Evolutionary conservation across 2,797 vertebrate species (phyloP).

Genomic region (Bryconaethiops microstoma): DNA sequence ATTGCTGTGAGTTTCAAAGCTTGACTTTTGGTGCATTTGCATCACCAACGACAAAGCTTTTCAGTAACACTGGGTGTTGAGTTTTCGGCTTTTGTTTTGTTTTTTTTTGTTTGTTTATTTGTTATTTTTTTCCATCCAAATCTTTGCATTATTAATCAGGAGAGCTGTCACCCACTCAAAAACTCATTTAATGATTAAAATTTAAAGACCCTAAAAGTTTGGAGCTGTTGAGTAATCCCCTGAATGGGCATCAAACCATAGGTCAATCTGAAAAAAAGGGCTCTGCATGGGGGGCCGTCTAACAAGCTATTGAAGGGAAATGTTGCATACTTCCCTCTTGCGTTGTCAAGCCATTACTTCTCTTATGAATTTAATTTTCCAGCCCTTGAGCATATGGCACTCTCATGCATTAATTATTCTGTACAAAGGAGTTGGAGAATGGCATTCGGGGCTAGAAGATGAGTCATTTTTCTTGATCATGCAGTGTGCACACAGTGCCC

Average conservation of each 20-base stretch:
- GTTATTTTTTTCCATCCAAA: background rate
- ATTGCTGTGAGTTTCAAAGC: background rate
- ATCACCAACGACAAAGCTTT: conserved; percentile 15
- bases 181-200: conserved; percentile 76
- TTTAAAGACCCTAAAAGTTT: conserved; percentile 68
- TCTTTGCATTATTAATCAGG: conserved; percentile 66
- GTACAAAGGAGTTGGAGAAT: conserved; percentile 17
- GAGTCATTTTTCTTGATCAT: conserved; percentile 8
- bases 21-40: background rate
- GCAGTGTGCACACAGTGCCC: conserved; percentile 8
- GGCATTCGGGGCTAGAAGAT: background rate
- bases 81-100: background rate
- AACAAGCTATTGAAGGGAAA: conserved; percentile 12
- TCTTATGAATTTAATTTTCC: conserved; percentile 37
- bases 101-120: too few species aligned
- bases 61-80: conserved; percentile 13
- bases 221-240: conserved; percentile 19
- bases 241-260: conserved; percentile 1
- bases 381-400: conserved; percentile 31
- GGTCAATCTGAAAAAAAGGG: conserved; percentile 20
- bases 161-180: conserved; percentile 65
- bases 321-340: conserved; percentile 11
- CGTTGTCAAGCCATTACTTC: conserved; percentile 17
- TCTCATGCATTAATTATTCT: conserved; percentile 39
- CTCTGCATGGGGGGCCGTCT: conserved; percentile 15